phyloP scores from a whole-genome alignment of 64 coral and sea anemone species.

The Montipora cactus region DNA sequence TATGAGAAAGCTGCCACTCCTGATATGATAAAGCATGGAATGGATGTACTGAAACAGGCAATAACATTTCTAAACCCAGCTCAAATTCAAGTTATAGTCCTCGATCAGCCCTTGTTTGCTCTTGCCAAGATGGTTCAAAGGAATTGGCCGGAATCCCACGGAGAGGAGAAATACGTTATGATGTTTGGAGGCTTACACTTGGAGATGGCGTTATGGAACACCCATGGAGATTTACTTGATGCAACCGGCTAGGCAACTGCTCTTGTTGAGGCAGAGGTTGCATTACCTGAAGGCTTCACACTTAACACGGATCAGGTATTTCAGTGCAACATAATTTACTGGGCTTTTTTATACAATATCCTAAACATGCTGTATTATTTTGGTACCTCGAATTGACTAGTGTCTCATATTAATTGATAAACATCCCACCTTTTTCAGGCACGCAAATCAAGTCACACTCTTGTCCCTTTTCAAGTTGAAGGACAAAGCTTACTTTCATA shows the following conservation, averaged over 20 bases:
- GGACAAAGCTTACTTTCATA: conserved; percentile 1
- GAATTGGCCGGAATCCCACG: conserved; percentile 56
- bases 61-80: conserved; percentile 36
- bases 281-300: conserved; percentile 39
- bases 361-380: background rate
- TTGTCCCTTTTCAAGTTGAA: conserved; percentile 43
- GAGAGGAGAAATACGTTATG: conserved; percentile 42
- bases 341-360: no score
- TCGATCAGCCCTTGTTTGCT: conserved; percentile 11
- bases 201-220: conserved; percentile 63
- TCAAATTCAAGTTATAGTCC: conserved; percentile 47
- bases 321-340: no score
- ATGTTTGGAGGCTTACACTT: conserved; percentile 54
- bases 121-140: conserved; percentile 53
- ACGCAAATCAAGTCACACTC: conserved; percentile 56
- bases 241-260: conserved; percentile 11
- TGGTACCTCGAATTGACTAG: background rate
- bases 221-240: conserved; percentile 27
- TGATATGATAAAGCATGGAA: conserved; percentile 63
- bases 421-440: conserved; percentile 34
- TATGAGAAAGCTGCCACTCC: conserved; percentile 46
- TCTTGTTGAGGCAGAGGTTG: conserved; percentile 36
- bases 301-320: conserved; percentile 25
- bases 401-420: background rate
- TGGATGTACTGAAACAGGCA: conserved; percentile 8